These are phyloP conservation scores for Ricordea florida DNA, from an alignment of 92 coral and sea anemone species.

Conservation along the genomic window DNA sequence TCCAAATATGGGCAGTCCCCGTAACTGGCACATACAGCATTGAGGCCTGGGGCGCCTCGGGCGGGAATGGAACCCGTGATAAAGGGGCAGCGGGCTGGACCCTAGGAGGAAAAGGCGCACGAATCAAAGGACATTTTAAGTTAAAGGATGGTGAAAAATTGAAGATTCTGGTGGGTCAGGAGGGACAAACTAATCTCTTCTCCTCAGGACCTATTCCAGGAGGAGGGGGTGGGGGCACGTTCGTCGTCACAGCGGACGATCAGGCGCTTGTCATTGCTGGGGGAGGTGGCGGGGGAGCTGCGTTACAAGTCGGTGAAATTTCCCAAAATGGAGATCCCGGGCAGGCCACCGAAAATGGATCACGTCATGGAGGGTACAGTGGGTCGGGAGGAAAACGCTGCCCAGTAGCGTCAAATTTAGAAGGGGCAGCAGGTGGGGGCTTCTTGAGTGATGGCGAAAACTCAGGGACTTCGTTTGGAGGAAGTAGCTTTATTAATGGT, in stretches of 20 bases:
- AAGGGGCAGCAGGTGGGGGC: conserved; percentile 72
- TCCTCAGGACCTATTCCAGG: conserved; percentile 26
- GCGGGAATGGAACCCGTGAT: conserved; percentile 71
- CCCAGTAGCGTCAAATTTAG: neutral
- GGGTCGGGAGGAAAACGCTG: conserved; percentile 59
- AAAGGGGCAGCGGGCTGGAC: conserved; percentile 1
- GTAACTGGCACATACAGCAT: conserved; percentile 75
- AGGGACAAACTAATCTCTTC: neutral
- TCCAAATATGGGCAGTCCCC: conserved; percentile 92
- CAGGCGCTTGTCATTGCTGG: conserved; percentile 65
- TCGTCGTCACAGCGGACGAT: conserved; percentile 43
- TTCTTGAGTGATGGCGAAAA: conserved; percentile 50
- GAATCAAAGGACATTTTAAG: conserved; percentile 57
- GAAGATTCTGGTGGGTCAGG: conserved; percentile 87
- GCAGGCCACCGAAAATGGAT: conserved; percentile 62
- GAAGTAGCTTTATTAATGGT: conserved; percentile 46
- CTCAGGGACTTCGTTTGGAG: neutral
- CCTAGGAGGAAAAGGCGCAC: conserved; percentile 88
- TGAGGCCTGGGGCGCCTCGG: conserved; percentile 91
- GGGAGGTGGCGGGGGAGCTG: conserved; percentile 89
- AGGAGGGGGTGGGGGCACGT: conserved; percentile 88
- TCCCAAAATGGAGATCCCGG: conserved; percentile 72
- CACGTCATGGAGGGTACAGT: conserved; percentile 59
- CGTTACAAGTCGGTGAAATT: neutral
- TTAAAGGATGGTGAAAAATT: conserved; percentile 45